Evolutionary conservation across 2,888 invertebrate species (phyloP).

Genomic region (Phyto melanocephala): DNA sequence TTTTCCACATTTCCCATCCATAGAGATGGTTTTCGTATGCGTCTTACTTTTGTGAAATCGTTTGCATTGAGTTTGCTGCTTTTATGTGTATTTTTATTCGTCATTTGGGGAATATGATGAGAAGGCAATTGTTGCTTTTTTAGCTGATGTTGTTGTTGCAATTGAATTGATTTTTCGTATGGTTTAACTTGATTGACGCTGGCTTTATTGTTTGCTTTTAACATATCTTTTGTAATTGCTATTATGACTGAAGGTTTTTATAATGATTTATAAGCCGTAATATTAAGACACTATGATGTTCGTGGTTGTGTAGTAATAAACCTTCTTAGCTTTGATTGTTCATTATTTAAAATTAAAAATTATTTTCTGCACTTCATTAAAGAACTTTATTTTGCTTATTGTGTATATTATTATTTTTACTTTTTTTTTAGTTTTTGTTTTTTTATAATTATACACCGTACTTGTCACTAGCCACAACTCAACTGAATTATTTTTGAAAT

Average conservation of each 20-base stretch:
- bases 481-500: slow-evolving; percentile 3
- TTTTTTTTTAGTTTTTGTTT: not conserved
- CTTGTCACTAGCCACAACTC: slow-evolving; percentile 20
- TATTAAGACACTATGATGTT: not conserved
- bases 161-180: slow-evolving; percentile 13
- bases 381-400: not conserved
- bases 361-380: no score
- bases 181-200: not conserved
- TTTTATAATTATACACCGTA: slow-evolving; percentile 20
- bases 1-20: slow-evolving; percentile 33
- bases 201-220: not conserved
- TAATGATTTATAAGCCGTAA: not conserved
- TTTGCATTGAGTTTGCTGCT: slow-evolving; percentile 8
- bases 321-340: not conserved
- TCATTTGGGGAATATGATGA: not conserved
- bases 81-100: not conserved
- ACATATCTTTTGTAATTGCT: not conserved
- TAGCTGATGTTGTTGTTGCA: slow-evolving; percentile 2
- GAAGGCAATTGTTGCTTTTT: not conserved
- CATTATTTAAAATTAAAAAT: no score
- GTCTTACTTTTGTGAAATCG: slow-evolving; percentile 63
- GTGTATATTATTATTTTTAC: not conserved
- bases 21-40: slow-evolving; percentile 65
- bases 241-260: slow-evolving; percentile 1
- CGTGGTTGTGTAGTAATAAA: not conserved